These are phyloP conservation scores for Smutsia gigantea DNA, from an alignment of 2,797 vertebrate genomes.

Conservation along the genomic window DNA sequence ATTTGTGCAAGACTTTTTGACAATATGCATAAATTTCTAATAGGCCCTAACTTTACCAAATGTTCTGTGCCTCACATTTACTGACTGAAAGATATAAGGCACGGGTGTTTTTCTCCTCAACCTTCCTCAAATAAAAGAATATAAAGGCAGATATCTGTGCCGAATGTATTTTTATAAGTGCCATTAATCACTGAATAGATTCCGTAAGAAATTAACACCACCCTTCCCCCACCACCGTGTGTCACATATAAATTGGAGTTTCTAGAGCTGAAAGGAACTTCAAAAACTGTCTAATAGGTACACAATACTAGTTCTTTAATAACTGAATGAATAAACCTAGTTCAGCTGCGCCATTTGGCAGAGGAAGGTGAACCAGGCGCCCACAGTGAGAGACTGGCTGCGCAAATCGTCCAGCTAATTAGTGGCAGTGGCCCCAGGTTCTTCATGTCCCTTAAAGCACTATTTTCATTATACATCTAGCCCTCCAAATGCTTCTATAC, in stretches of 20 bases:
- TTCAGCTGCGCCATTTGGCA: neutral
- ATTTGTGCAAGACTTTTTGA: conserved; percentile 43
- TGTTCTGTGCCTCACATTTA: neutral
- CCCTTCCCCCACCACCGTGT: too few relatives aligned
- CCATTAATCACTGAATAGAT: neutral
- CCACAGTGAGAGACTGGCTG: accelerated
- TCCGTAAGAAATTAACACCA: neutral
- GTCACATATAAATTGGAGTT: neutral
- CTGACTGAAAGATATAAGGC: neutral
- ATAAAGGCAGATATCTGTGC: neutral
- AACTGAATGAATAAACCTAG: neutral
- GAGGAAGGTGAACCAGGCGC: neutral
- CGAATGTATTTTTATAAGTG: neutral
- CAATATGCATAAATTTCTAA: conserved; percentile 61
- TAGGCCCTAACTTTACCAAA: neutral
- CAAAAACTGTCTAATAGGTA: neutral
- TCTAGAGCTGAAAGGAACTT: neutral
- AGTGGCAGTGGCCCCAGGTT: neutral
- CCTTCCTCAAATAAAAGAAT: neutral
- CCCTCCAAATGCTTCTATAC: neutral
- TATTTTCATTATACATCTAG: neutral
- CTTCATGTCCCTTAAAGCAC: neutral
- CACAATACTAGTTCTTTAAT: neutral
- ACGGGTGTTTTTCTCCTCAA: accelerated
- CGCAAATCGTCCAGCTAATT: too few relatives aligned